These are phyloP conservation scores for Lonchura striata DNA, from an alignment of 2,113 vertebrate species.

Conservation along the genomic window DNA sequence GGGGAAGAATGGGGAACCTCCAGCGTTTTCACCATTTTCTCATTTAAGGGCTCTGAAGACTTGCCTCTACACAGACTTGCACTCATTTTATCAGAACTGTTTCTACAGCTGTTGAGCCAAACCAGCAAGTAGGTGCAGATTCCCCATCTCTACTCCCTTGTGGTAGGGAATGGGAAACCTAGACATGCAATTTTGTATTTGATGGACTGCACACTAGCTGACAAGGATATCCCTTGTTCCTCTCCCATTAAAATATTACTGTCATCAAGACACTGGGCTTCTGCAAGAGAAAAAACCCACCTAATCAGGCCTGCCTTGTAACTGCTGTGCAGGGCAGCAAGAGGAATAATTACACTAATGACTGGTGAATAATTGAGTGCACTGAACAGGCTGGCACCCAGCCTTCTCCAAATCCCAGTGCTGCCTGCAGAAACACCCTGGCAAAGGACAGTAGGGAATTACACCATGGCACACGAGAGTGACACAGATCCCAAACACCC, in stretches of 20 bases:
- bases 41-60: background rate
- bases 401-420: background rate
- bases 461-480: fast-evolving
- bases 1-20: background rate
- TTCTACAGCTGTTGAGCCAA: background rate
- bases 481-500: background rate
- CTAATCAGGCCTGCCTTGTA: background rate
- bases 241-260: background rate
- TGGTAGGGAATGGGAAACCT: fast-evolving
- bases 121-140: background rate
- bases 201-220: background rate
- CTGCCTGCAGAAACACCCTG: background rate
- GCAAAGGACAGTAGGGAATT: background rate
- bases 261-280: background rate
- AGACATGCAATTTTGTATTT: background rate
- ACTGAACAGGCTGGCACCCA: background rate
- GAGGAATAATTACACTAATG: background rate
- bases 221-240: background rate
- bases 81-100: background rate
- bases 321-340: background rate
- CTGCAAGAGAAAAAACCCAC: background rate
- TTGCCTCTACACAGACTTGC: background rate
- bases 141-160: too few species aligned
- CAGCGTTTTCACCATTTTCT: background rate
- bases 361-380: background rate